These are phyloP conservation scores for Eupithecia exiguata DNA, from an alignment of 2,888 invertebrate genomes.

Conservation along the genomic window DNA sequence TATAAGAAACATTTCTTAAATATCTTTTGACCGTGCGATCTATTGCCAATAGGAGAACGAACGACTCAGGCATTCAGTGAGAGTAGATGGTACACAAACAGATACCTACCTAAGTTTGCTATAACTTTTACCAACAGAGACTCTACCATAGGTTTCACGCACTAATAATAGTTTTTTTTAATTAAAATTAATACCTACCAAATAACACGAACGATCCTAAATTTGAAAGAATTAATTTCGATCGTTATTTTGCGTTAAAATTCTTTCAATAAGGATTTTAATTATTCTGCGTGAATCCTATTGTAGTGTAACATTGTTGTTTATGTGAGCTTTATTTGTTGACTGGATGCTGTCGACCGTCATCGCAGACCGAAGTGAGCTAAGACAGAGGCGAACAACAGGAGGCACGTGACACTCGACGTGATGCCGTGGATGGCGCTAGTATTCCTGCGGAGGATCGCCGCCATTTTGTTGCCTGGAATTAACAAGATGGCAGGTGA, in stretches of 20 bases:
- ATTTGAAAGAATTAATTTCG: not conserved
- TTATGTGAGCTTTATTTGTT: not conserved
- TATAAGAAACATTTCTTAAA: not conserved
- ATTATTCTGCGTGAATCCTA: not conserved
- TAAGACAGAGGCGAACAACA: slow-evolving; percentile 69
- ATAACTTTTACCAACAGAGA: not conserved
- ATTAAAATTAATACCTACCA: not conserved
- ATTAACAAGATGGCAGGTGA: slow-evolving; percentile 35
- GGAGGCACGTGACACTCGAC: slow-evolving; percentile 72
- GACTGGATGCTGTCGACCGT: slow-evolving; percentile 58
- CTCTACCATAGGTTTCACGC: not conserved
- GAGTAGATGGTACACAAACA: not conserved
- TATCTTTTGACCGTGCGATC: not conserved
- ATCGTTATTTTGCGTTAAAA: not conserved
- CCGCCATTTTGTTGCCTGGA: slow-evolving; percentile 81
- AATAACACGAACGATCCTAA: not conserved
- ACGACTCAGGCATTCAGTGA: not conserved
- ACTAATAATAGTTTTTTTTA: not conserved
- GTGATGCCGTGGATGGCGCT: slow-evolving; percentile 80
- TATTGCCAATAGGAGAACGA: not conserved
- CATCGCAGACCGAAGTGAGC: slow-evolving; percentile 77
- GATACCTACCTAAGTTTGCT: not conserved
- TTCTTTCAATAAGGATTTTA: not conserved
- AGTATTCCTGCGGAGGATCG: slow-evolving; percentile 77
- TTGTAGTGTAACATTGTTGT: not conserved